A percentile compares a stretch with the other conserved stretches of the same genome.
These are phyloP conservation scores for Spinibarbus caldwelli DNA, from an alignment of 2,797 vertebrate species.

Conservation along the genomic window DNA sequence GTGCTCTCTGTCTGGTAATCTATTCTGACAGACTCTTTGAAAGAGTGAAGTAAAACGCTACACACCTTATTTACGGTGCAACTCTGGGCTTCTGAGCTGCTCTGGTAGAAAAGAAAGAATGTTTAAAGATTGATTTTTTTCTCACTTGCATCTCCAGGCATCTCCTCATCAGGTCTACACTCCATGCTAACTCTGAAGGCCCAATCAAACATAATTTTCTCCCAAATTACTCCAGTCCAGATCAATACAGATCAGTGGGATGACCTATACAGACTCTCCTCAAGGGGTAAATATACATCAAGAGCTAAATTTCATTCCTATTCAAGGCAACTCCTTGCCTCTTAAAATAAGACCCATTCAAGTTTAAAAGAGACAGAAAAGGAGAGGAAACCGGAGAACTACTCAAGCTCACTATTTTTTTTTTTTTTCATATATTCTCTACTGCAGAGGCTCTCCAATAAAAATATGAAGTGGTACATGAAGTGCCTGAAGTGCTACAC, in stretches of 20 bases:
- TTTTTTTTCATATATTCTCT: background rate
- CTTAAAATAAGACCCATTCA: background rate
- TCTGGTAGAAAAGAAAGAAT: conserved; percentile 36
- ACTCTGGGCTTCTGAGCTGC: background rate
- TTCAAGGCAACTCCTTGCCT: conserved; percentile 40
- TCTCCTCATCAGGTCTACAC: conserved; percentile 30
- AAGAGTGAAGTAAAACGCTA: conserved; percentile 37
- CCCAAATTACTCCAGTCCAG: conserved; percentile 58
- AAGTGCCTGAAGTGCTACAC: background rate
- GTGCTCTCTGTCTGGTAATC: conserved; percentile 34
- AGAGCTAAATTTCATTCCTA: conserved; percentile 56
- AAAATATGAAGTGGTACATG: background rate
- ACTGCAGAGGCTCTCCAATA: no score
- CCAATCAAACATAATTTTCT: conserved; percentile 59
- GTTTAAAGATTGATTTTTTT: conserved; percentile 57
- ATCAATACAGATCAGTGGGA: conserved; percentile 58
- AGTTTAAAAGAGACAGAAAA: background rate
- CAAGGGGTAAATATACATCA: conserved; percentile 56
- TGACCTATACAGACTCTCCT: conserved; percentile 50
- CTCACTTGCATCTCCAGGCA: conserved; percentile 17
- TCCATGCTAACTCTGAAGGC: conserved; percentile 27
- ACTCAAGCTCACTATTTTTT: no score
- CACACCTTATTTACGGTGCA: conserved; percentile 42
- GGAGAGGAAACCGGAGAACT: background rate
- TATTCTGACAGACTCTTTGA: conserved; percentile 41